Base-by-base conservation (phyloP, 2,888 invertebrate species). In the Ormyrus rosae region DNA sequence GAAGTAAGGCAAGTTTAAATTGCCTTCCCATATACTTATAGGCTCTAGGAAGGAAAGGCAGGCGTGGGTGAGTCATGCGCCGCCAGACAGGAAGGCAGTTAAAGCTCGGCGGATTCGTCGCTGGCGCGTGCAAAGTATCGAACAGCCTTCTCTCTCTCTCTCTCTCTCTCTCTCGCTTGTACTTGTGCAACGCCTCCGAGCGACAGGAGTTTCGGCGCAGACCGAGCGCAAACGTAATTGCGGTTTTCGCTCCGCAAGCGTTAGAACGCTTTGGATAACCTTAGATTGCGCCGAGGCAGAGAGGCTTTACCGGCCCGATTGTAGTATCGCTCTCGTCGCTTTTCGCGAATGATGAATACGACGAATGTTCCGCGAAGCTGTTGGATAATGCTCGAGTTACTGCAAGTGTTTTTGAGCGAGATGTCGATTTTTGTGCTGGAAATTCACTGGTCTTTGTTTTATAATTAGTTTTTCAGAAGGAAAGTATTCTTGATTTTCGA, bases 21-120 rank as follows among this genome's bases (percentile, higher is more conserved):
- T 80, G 70, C 70, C 55, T 69, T 68, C 34, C 48, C 61, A 19
- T 19, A 63, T 61, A 48, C 51, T 60, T 60, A 19, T 53, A 19
- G 19, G 19, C 65, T 78, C 6, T 11, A 68, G 55, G 69, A 69
- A 48, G 63, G 70, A 80, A 70, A 58, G 65, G 8, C 45, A 46
- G 53, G 46, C 50, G 48, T 34, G 48, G 60, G 63, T 78, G 78
- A 78, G 73, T 78, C 78, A 78, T 68, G 56, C 51, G 51, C 19
- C 19, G 7, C n/a, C 13, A 68, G 73, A 78, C 78, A 73, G 78
- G 53, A 73, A 78, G 68, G 61, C 73, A 73, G 63, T 78, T 68
- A 73, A 73, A 78, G 61, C 73, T 78, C 58, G 46, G 13, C 50
- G 63, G 46, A 78, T 78, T 78, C 56, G 63, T 56, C 60, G 51